Conservation (phyloP, 35 echinoderm and acorn worm genomes). For the Chiridota heheva region DNA sequence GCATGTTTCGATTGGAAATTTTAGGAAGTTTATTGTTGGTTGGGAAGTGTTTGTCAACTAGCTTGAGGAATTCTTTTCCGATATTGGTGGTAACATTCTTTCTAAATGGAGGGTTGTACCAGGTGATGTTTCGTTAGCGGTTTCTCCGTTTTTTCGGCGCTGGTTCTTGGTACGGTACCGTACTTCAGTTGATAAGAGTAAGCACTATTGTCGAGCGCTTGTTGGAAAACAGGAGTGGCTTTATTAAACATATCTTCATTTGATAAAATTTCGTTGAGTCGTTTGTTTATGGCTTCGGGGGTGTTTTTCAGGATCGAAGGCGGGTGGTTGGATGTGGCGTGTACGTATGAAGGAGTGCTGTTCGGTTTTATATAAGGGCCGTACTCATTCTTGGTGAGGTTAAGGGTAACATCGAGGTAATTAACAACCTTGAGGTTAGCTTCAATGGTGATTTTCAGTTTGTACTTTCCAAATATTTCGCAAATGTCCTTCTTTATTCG, state of each 20-base stretch:
- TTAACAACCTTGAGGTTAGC: slow-evolving; percentile 4
- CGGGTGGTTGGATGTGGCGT: slow-evolving; percentile 19
- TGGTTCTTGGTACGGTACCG: too few relatives aligned
- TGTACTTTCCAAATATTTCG: slow-evolving; percentile 3
- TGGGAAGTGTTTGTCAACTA: slow-evolving; percentile 16
- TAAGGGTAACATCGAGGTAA: slow-evolving; percentile 3
- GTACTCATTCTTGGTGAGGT: background rate
- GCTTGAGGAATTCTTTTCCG: background rate
- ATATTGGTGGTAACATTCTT: slow-evolving; percentile 26
- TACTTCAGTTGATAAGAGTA: too few relatives aligned
- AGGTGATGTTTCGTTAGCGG: slow-evolving; percentile 7
- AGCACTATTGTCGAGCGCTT: too few relatives aligned
- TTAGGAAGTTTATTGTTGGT: background rate
- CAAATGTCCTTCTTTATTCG: slow-evolving; percentile 18
- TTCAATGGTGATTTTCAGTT: slow-evolving; percentile 31
- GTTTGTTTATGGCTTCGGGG: slow-evolving; percentile 28
- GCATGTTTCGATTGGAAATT: background rate
- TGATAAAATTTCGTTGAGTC: background rate
- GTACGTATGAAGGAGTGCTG: background rate
- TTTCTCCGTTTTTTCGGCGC: background rate
- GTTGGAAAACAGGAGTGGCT: too few relatives aligned
- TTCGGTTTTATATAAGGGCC: background rate
- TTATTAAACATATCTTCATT: too few relatives aligned
- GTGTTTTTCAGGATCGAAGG: slow-evolving; percentile 8
- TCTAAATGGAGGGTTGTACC: slow-evolving; percentile 27